Evolutionary conservation across 1,140 invertebrate species (phyloP).

Genomic region (Holcopasites calliopsidis): DNA sequence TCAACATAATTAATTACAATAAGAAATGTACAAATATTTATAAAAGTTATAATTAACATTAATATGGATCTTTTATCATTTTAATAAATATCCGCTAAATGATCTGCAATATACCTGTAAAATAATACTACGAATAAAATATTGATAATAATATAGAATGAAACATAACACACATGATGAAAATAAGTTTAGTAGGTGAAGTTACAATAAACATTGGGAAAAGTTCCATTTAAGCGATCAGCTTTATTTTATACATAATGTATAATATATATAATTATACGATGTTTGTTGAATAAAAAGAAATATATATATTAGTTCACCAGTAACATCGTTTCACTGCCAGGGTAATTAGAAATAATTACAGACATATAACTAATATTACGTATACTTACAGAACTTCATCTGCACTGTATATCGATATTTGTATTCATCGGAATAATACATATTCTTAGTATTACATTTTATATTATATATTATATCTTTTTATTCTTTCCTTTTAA

Average conservation of each 20-base stretch:
- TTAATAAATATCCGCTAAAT: background rate
- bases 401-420: too few species aligned
- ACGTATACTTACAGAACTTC: too few species aligned
- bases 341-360: constrained; percentile 27
- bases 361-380: background rate
- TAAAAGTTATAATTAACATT: constrained; percentile 2
- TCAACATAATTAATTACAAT: background rate
- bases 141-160: background rate
- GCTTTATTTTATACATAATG: constrained; percentile 15
- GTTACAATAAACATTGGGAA: background rate
- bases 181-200: background rate
- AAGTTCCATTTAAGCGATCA: background rate
- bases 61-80: background rate
- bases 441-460: too few species aligned
- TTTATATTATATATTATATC: too few species aligned
- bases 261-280: background rate
- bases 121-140: background rate
- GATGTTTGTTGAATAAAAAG: background rate
- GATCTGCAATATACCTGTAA: background rate
- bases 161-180: background rate
- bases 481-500: too few species aligned
- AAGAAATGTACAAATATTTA: constrained; percentile 17
- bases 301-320: background rate
- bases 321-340: constrained; percentile 20
- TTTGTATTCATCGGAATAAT: too few species aligned